Evolutionary conservation across 1,140 invertebrate genomes (phyloP), one percentile per base, ranked within the genome.

Genomic region (Drosophila nikananu): DNA sequence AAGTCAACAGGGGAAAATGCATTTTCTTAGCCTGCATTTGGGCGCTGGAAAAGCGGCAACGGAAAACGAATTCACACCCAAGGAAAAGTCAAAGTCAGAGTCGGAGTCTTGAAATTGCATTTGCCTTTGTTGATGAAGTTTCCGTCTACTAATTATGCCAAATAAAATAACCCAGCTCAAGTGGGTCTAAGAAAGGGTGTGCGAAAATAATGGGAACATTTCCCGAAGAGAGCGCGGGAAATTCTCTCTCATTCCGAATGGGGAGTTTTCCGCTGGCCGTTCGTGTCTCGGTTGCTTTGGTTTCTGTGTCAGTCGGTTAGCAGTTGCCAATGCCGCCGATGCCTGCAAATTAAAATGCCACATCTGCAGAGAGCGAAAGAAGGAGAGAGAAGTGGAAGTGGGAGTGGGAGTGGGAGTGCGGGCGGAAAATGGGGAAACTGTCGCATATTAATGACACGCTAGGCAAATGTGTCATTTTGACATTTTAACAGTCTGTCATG

Each of bases 391-490:
- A 23, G 52, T 35, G 27, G 51, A 1, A 55, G 32, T 55, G 39
- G 42, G 62, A n/a, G n/a, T n/a, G 52, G 32, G 32, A 23, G 30
- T 32, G 39, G 42, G 62, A 25, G 21, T 46, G 21, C 21, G 46
- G 42, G 27, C 30, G 32, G 59, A n/a, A 52, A 37, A 41, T 23
- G 39, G 39, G 25, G 8, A 78, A 75, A 71, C 84, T 90, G 86
- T 90, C 78, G 86, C 86, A 90, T 90, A 89, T 89, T 89, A 89
- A 89, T 89, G 86, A 90, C 86, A 90, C 82, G 81, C 86, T 90
- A 90, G 86, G 86, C 86, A 90, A 90, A 90, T 90, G 82, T 90
- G 86, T 90, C 86, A 90, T 90, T 89, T 90, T 90, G 86, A 90
- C 86, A 86, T 90, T 90, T 90, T 86, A 90, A 90, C 86, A 90